These are phyloP conservation scores for Sisyra terminalis DNA, from an alignment of 2,888 invertebrate genomes.

Conservation along the genomic window DNA sequence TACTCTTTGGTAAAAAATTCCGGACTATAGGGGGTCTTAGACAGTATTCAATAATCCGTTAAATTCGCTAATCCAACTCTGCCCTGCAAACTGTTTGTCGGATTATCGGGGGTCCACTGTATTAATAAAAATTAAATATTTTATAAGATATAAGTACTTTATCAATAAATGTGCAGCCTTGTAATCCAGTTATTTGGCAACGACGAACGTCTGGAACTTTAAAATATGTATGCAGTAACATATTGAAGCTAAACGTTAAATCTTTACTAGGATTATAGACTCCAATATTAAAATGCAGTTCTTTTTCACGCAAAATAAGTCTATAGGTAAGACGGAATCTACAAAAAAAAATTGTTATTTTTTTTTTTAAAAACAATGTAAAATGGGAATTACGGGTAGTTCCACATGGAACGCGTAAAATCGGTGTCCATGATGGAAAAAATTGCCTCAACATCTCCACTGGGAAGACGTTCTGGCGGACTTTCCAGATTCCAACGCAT, in stretches of 20 bases:
- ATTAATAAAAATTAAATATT: too few relatives aligned
- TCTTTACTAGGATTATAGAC: constrained; percentile 90
- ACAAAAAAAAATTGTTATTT: constrained; percentile 10
- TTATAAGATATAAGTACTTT: too few relatives aligned
- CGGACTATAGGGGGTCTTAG: too few relatives aligned
- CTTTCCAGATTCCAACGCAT: constrained; percentile 84
- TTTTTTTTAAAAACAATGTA: neutral
- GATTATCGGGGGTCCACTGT: too few relatives aligned
- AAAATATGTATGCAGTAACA: constrained; percentile 88
- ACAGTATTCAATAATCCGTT: too few relatives aligned
- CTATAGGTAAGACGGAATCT: constrained; percentile 88
- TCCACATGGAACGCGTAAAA: constrained; percentile 87
- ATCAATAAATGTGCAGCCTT: constrained; percentile 60
- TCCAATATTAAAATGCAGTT: constrained; percentile 82
- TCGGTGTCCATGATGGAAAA: constrained; percentile 88
- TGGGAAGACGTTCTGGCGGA: constrained; percentile 71
- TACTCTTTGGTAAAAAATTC: too few relatives aligned
- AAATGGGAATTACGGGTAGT: constrained; percentile 70
- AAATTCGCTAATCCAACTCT: too few relatives aligned
- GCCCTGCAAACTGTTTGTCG: too few relatives aligned
- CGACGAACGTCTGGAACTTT: constrained; percentile 87
- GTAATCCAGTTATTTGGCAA: constrained; percentile 82
- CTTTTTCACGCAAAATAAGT: constrained; percentile 78
- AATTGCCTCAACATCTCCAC: constrained; percentile 83
- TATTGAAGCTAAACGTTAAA: constrained; percentile 77